A percentile compares a stretch with the other conserved stretches of the same genome.
Evolutionary conservation across 2,797 vertebrate species (phyloP).

Genomic region (Hirundo rustica): DNA sequence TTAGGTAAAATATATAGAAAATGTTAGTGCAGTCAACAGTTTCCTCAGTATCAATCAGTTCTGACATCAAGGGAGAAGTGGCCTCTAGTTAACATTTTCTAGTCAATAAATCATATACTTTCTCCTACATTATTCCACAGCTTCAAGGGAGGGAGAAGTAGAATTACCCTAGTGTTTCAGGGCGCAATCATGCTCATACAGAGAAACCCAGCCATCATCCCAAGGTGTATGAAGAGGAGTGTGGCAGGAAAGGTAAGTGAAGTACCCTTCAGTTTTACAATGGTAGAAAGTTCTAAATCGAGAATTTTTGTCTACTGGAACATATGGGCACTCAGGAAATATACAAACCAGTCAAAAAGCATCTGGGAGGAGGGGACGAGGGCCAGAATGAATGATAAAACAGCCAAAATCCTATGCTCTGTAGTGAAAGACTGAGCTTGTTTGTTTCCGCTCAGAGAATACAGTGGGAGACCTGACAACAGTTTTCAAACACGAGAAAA

Average conservation of each 20-base stretch:
- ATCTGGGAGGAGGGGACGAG: rapidly evolving
- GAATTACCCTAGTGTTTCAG: background rate
- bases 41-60: background rate
- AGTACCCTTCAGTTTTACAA: background rate
- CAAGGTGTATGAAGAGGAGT: background rate
- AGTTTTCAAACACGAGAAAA: background rate
- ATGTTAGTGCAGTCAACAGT: background rate
- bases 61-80: background rate
- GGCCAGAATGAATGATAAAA: background rate
- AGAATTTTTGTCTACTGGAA: background rate
- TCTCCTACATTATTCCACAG: background rate
- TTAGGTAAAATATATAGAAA: background rate
- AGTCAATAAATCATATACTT: background rate
- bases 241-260: background rate
- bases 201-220: background rate
- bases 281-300: background rate
- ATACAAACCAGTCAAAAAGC: background rate
- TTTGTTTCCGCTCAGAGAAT: background rate
- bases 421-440: background rate
- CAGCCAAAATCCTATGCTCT: background rate
- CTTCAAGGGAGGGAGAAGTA: background rate
- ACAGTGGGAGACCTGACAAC: background rate
- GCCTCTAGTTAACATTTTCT: background rate
- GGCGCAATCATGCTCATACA: background rate
- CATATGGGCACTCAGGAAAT: background rate